Conservation (phyloP, 1,140 invertebrate species). For the Euura saliciscinereae region DNA sequence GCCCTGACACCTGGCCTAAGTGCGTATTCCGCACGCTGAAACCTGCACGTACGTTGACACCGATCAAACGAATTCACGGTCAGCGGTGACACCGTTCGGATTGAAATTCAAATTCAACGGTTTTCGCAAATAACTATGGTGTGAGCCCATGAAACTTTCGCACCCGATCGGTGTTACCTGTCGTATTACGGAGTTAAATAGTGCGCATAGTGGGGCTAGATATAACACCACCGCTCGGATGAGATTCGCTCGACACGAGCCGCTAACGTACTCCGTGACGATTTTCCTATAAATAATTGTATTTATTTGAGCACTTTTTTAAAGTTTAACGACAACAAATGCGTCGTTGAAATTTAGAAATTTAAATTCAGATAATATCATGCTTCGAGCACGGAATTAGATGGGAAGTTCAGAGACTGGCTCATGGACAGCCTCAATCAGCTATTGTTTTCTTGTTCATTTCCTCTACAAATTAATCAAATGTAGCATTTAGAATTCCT, state of each 20-base stretch:
- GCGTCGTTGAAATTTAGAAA: no score
- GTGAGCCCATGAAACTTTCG: neutral
- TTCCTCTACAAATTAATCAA: no score
- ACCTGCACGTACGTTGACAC: neutral
- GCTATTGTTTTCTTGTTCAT: no score
- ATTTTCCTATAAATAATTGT: no score
- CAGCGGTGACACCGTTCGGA: neutral
- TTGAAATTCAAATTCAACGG: neutral
- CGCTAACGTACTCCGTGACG: no score
- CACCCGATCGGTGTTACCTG: neutral
- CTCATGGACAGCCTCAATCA: no score
- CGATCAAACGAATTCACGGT: neutral
- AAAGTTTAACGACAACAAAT: no score
- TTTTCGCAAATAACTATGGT: neutral
- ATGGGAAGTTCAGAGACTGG: no score
- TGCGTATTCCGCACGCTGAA: neutral
- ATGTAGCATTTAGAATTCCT: no score
- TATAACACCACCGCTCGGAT: neutral
- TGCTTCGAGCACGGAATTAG: no score
- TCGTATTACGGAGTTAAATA: neutral
- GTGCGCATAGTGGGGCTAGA: neutral
- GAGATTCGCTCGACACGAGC: neutral
- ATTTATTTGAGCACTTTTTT: no score
- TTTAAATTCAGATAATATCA: no score
- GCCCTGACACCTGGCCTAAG: neutral